A percentile compares a stretch with the other conserved stretches of the same genome.
These are phyloP conservation scores for Amphipoea lucens DNA, from an alignment of 2,888 invertebrate genomes.

Conservation along the genomic window DNA sequence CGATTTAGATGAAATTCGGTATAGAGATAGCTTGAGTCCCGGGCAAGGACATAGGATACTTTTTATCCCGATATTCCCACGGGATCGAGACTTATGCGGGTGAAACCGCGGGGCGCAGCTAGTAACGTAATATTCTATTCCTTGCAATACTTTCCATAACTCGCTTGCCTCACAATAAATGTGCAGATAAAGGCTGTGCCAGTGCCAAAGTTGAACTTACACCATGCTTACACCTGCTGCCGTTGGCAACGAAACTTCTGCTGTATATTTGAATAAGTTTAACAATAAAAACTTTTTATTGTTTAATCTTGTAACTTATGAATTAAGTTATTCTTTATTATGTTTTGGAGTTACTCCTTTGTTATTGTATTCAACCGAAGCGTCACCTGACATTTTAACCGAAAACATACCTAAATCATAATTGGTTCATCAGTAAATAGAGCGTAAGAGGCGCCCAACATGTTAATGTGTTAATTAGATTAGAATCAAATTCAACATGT, in stretches of 20 bases:
- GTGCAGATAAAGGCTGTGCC: slow-evolving; percentile 36
- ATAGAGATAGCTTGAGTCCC: too few relatives aligned
- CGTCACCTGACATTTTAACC: slow-evolving; percentile 8
- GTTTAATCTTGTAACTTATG: slow-evolving; percentile 27
- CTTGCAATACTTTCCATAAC: slow-evolving; percentile 4
- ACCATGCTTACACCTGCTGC: slow-evolving; percentile 44
- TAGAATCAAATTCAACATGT: slow-evolving; percentile 54
- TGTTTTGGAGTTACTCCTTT: neutral
- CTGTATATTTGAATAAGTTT: slow-evolving; percentile 51
- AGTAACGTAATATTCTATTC: slow-evolving; percentile 4
- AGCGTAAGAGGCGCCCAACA: slow-evolving; percentile 41
- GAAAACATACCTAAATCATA: slow-evolving; percentile 1
- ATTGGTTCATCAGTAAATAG: slow-evolving; percentile 32
- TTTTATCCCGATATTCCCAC: too few relatives aligned
- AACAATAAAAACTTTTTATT: slow-evolving; percentile 43
- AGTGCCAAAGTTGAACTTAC: slow-evolving; percentile 41
- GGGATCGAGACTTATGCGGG: too few relatives aligned
- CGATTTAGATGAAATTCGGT: too few relatives aligned
- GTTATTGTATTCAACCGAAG: neutral
- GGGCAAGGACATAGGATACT: too few relatives aligned
- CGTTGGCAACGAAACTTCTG: slow-evolving; percentile 37
- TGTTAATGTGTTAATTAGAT: slow-evolving; percentile 60
- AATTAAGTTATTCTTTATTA: slow-evolving; percentile 24
- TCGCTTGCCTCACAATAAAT: slow-evolving; percentile 32
- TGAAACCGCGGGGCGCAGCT: too few relatives aligned